Evolutionary conservation across 2,797 vertebrate species (phyloP).

Genomic region (Zonotrichia albicollis): DNA sequence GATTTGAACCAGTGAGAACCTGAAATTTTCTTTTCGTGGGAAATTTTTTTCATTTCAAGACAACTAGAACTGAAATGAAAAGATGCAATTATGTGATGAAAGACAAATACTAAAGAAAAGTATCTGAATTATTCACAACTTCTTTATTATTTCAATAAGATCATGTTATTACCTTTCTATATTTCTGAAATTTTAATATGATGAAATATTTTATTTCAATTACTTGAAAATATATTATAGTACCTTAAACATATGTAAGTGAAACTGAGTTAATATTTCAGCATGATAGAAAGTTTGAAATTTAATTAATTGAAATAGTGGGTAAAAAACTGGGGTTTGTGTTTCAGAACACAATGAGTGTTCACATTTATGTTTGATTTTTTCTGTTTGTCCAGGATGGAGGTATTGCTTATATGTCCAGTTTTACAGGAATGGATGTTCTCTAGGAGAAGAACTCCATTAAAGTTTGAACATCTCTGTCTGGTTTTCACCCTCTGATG

Average conservation of each 20-base stretch:
- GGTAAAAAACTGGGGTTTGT: not conserved
- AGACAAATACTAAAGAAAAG: not conserved
- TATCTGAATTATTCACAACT: conserved; percentile 9
- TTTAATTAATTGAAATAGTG: not conserved
- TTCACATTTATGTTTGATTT: not conserved
- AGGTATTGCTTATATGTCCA: not conserved
- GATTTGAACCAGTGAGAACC: not conserved
- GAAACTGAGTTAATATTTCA: not conserved
- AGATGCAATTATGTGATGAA: not conserved
- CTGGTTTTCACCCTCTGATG: not conserved
- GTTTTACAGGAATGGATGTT: not conserved
- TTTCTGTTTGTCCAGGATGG: not conserved
- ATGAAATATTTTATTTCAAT: conserved; percentile 19
- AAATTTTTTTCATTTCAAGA: not conserved
- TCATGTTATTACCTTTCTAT: not conserved
- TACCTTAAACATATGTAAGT: not conserved
- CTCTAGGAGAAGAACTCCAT: not conserved
- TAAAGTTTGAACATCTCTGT: not conserved
- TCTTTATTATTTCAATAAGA: conserved; percentile 3
- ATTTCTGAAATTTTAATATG: not conserved
- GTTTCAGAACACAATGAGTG: not conserved
- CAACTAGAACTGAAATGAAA: not conserved
- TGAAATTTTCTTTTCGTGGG: not conserved
- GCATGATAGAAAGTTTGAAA: not conserved
- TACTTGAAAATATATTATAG: not conserved